Base-by-base conservation (phyloP, 2,113 vertebrate genomes). In the Trinectes maculatus region DNA sequence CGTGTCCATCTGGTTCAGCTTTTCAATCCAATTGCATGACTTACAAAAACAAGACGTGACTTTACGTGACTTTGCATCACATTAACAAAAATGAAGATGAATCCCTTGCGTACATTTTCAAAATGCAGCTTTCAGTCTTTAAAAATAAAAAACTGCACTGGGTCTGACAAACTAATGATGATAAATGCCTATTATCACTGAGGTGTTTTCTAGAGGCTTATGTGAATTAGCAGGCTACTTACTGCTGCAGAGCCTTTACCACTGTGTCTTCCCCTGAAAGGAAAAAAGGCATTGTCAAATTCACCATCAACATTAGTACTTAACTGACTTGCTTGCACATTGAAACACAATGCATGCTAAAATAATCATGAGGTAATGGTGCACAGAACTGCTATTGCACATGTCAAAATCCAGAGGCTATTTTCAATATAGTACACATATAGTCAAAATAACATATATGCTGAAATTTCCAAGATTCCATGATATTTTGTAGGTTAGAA, bases 241-340 rank as follows among this genome's bases (percentile, higher is more conserved):
- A 99, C 97, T 33, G 94, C 89, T 80, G 95, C 90, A 28, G 94
- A 92, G 82, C 93, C 94, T 96, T 98, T 99, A 89, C 92, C 95
- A 91, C 93, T 96, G 92, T 96, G 98, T 86, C 97, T 94, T 84
- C 96, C 96, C 93, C 97, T 99, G 92, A 59, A 95, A 86, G 0
- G 82, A 87, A 85, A 85, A 85, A 52, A 36, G 59, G 56, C 42
- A 72, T 6, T 58, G 44, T 75, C 28, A 80, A 64, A 71, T 18
- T 52, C 1, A 3, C 22, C 40, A 58, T 19, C 19, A 44, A 22
- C 22, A 69, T 52, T 25, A 15, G 1, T n/a, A 47, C 37, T 9
- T 1, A 36, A 34, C 4, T 64, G 71, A n/a, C 6, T 21, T 57
- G 29, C 25, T 12, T 34, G 24, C 29, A 79, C 11, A 51, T 10